Conservation (phyloP, 2,797 vertebrate species). For the Diplodus puntazzo region DNA sequence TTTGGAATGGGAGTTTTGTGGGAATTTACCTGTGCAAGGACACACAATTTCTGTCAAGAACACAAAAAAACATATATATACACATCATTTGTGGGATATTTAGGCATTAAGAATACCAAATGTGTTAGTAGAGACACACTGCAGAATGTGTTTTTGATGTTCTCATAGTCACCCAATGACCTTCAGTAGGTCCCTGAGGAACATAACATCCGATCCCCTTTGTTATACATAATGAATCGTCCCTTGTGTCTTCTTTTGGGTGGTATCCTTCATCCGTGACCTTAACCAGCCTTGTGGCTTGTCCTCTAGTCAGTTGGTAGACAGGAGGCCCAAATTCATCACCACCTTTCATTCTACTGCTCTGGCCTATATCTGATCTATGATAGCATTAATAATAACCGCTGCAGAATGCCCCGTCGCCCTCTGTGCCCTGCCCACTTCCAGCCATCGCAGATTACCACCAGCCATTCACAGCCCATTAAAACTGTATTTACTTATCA, state of each 20-base stretch:
- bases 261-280: conserved; percentile 78
- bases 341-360: conserved; percentile 77
- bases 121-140: conserved; percentile 7
- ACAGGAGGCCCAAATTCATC: conserved; percentile 81
- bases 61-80: neutral
- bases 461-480: conserved; percentile 82
- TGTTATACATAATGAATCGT: conserved; percentile 69
- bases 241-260: conserved; percentile 62
- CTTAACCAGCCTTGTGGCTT: conserved; percentile 69
- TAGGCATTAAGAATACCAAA: neutral
- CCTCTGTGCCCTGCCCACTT: conserved; percentile 75
- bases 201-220: conserved; percentile 39
- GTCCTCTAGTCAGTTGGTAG: conserved; percentile 70
- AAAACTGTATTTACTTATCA: conserved; percentile 88
- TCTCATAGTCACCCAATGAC: conserved; percentile 43
- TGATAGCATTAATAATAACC: conserved; percentile 86
- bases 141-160: conserved; percentile 38
- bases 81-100: neutral
- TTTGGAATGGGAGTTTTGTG: neutral
- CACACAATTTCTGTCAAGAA: conserved; percentile 13
- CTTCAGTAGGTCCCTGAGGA: conserved; percentile 58
- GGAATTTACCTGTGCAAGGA: conserved; percentile 21
- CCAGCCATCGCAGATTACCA: conserved; percentile 78
- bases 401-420: conserved; percentile 70
- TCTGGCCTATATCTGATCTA: conserved; percentile 86